Evolutionary conservation across 2,888 invertebrate genomes (phyloP), one percentile per base, ranked within the genome.

Genomic region (Parnassius glacialis): DNA sequence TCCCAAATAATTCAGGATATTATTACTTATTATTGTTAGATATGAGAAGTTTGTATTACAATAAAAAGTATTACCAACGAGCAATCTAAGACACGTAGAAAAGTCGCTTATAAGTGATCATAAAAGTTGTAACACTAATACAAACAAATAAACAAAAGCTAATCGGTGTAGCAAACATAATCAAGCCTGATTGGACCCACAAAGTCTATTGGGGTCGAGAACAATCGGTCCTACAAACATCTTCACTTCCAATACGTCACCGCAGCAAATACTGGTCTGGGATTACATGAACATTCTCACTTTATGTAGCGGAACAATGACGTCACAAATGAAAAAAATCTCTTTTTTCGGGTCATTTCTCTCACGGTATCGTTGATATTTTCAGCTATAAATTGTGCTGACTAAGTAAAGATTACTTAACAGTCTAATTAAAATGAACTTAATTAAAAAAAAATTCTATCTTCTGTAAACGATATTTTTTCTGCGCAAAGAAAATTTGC

Each of bases 201-300:
- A 63, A 56, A 63, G 25, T 63, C 52, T 59, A 63, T 63, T 63
- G 59, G 47, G 16, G 59, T 59, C 42, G 56, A 34, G 59, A 59
- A 59, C 63, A 58, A 62, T 41, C 54, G 62, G 34, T 54, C 13
- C 41, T 34, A 58, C 45, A 52, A 52, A 56, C 55, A 41, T 51
- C 59, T 59, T 52, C 12, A 52, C 47, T 51, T 56, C 45, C 47
- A 57, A 54, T 54, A 55, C 58, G 58, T 62, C 58, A 59, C 53
- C 45, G 43, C 54, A n/a, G 25, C 25, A 45, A 56, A 25, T 48
- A 34, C 48, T 11, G 48, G 9, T 44, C n/a, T 20, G 25, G 43
- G 56, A 48, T 41, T 56, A 48, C 34, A 41, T 11, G 34, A 34
- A 45, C 16, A 13, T n/a, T 41, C 45, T 41, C 41, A 13, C 41